Evolutionary conservation across 2,888 invertebrate species (phyloP).

Genomic region (Nemotelus nigrinus): DNA sequence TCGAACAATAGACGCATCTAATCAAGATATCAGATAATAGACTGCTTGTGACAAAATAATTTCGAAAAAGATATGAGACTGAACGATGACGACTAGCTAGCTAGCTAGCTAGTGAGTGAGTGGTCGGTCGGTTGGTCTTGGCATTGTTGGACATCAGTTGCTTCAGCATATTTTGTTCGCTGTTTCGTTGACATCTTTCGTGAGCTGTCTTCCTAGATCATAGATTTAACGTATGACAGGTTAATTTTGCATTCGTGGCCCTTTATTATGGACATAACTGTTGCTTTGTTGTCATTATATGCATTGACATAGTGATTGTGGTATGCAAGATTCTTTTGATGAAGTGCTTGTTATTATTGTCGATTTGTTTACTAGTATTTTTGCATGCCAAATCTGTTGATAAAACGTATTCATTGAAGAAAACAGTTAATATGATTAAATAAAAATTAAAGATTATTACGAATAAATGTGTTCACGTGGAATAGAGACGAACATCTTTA

Average conservation of each 20-base stretch:
- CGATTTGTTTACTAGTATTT: not conserved
- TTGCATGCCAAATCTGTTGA: too few relatives aligned
- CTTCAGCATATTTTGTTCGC: not conserved
- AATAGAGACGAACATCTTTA: too few relatives aligned
- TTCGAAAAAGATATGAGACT: conserved; percentile 31
- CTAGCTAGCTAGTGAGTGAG: too few relatives aligned
- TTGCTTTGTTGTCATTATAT: not conserved
- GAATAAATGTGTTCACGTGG: too few relatives aligned
- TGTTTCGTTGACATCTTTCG: conserved; percentile 24
- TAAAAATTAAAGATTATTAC: too few relatives aligned
- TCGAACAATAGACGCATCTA: conserved; percentile 31
- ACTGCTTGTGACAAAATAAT: conserved; percentile 42
- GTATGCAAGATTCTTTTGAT: not conserved
- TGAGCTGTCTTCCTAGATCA: conserved; percentile 13
- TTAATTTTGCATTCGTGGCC: conserved; percentile 34
- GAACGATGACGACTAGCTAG: conserved; percentile 10
- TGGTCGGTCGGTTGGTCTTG: not conserved
- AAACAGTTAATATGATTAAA: too few relatives aligned
- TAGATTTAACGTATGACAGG: conserved; percentile 40
- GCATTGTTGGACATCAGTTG: conserved; percentile 15
- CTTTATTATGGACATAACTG: not conserved
- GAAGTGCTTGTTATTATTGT: not conserved
- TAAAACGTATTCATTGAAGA: too few relatives aligned
- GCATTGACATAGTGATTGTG: not conserved
- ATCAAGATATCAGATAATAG: conserved; percentile 43